Percentiles rank a stretch among this genome's conserved stretches.
Evolutionary conservation across 2,888 invertebrate genomes (phyloP).

Genomic region (Acanthosepion esculentum): DNA sequence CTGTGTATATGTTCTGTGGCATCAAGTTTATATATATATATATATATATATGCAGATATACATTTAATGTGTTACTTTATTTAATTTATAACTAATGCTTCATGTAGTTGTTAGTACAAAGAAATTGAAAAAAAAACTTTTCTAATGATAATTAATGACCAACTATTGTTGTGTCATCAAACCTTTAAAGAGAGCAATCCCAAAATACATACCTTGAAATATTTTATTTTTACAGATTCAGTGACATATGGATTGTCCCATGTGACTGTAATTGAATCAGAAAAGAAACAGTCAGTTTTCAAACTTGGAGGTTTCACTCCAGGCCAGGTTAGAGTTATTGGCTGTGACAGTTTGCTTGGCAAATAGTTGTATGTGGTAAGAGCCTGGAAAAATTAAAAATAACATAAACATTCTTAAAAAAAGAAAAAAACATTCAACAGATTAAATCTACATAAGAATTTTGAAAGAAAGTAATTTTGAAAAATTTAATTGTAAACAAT

Average conservation of each 20-base stretch:
- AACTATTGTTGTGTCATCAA: not conserved
- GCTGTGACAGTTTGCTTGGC: conserved; percentile 74
- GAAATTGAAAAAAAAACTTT: too few relatives aligned
- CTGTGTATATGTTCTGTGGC: too few relatives aligned
- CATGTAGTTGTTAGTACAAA: too few relatives aligned
- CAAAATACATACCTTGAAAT: conserved; percentile 69
- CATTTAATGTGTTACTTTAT: too few relatives aligned
- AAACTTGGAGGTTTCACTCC: conserved; percentile 70
- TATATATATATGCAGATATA: not conserved
- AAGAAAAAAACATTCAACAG: not conserved
- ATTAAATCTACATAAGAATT: not conserved
- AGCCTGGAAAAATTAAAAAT: conserved; percentile 63
- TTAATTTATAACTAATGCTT: too few relatives aligned
- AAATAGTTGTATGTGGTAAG: conserved; percentile 70
- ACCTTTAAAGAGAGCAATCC: not conserved
- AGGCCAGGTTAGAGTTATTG: conserved; percentile 74
- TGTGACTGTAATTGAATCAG: conserved; percentile 69
- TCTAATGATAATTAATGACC: too few relatives aligned
- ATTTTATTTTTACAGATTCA: conserved; percentile 74
- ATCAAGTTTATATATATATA: too few relatives aligned
- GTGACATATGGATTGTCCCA: conserved; percentile 73
- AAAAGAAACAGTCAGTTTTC: conserved; percentile 66
- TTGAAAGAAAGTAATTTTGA: not conserved
- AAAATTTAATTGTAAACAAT: not conserved
- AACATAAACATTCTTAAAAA: not conserved